Base-by-base conservation (phyloP, 1,140 invertebrate species). In the Polyergus mexicanus region DNA sequence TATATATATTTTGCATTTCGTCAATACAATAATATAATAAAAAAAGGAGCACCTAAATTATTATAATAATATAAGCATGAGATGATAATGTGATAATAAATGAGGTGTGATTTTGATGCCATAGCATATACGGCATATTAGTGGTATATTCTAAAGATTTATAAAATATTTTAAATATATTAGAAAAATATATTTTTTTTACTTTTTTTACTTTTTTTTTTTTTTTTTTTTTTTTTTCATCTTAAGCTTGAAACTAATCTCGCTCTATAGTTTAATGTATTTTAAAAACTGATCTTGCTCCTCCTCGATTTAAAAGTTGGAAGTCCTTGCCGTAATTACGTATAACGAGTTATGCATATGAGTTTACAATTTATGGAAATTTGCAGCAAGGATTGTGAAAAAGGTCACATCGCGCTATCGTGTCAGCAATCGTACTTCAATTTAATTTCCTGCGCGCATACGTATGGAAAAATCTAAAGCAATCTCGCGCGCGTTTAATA, bases 401-500 rank as follows among this genome's bases (percentile, higher is more conserved):
- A 74, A 19, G 51, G 3, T 76, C 16, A 41, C 38, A 16, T 25
- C 8, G 22, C 11, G 25, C 19, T 19, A 10, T 11, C 3, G 28
- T 8, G 41, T 66, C 75, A 25, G 28, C 19, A 35, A 25, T 66
- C 41, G 44, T 38, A 19, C 41, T 38, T 56, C 47, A 54, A 56
- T 68, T n/a, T 54, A 25, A 68, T 69, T 68, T 38, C 16, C 62
- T 2, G 32, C 44, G 62, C 19, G 8, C 8, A 22, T 44, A 66
- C 66, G 38, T 3, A 58, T 54, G 32, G 38, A 25, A 60, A 19
- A 47, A 25, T 35, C 38, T 35, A 69, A 72, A 47, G 78, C 69
- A 71, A 83, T 83, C 38, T 51, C 68, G 54, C 38, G 54, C 68
- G 78, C 38, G 54, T 83, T 83, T 83, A 83, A 74, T 83, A 74